Evolutionary conservation across 1,140 invertebrate genomes (phyloP).

Genomic region (Aphelinus certus): DNA sequence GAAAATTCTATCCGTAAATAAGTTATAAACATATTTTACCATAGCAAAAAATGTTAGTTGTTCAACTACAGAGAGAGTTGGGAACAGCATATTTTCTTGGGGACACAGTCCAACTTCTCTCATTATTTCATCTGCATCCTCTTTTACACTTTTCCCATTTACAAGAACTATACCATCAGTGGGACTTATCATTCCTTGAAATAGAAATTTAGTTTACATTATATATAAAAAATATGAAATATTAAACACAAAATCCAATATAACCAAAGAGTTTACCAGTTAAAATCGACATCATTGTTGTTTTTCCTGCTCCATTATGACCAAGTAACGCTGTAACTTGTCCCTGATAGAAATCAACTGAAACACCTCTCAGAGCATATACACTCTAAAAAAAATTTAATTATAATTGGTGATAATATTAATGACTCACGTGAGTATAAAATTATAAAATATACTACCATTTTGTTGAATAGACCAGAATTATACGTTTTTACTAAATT

Average conservation of each 20-base stretch:
- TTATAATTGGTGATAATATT: too few relatives aligned
- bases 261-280: conserved; percentile 60
- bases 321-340: conserved; percentile 79
- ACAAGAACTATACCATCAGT: conserved; percentile 71
- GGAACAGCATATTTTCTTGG: conserved; percentile 94
- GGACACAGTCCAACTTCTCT: conserved; percentile 83
- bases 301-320: conserved; percentile 85
- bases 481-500: conserved; percentile 59
- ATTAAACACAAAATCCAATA: too few relatives aligned
- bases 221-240: too few relatives aligned
- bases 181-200: conserved; percentile 70
- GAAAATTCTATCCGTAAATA: background rate
- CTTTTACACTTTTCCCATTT: conserved; percentile 72
- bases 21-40: conserved; percentile 55
- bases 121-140: conserved; percentile 63
- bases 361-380: conserved; percentile 59
- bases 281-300: conserved; percentile 77
- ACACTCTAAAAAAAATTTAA: conserved; percentile 39
- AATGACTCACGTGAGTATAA: background rate
- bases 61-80: conserved; percentile 89
- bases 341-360: conserved; percentile 71
- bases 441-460: conserved; percentile 42
- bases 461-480: conserved; percentile 48
- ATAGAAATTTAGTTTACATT: too few relatives aligned
- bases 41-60: conserved; percentile 88